Evolutionary conservation across 1,140 invertebrate species (phyloP), one percentile per base, ranked within the genome.

Genomic region (Meloidogyne floridensis): DNA sequence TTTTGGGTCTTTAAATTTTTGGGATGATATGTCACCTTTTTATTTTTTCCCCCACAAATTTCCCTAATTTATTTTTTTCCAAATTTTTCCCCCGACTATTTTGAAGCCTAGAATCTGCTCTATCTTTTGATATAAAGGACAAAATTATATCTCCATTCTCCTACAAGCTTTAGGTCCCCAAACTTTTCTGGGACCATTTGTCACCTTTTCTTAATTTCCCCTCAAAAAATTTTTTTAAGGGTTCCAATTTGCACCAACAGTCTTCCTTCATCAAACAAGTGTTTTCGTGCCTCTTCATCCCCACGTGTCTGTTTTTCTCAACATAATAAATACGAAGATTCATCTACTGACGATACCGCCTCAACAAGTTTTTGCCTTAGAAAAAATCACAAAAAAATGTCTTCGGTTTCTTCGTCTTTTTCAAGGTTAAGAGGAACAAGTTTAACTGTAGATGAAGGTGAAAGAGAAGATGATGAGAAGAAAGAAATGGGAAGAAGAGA

Each of bases 301-400:
- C 43, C 72, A 54, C 43, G 43, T n/a, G 53, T 74, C 20, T 74
- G 72, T 54, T 51, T 54, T 47, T 18, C 72, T 65, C 15, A 65
- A 65, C 10, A 65, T 13, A 65, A 77, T 69, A 42, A 77, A 77
- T 47, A 42, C 15, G 42, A 77, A 20, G 20, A 70, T 54, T 77
- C 65, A 6, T 54, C 65, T 69, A 43, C 15, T 51, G 42, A 42
- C 20, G 42, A 32, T 11, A 42, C 47, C 0, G 47, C 47, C 15
- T 72, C 42, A 47, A 42, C 72, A 43, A 32, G 77, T 15, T 15
- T 42, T 65, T 65, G 59, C 7, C 15, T n/a, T n/a, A 15, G 59
- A 65, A 65, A 65, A 53, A 43, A 73, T 72, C 11, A 47, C 5
- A 73, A 73, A 73, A 73, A 72, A 73, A 42, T n/a, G 11, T 73